Conservation (phyloP, 2,888 invertebrate species). For the Helicoverpa assulta region DNA sequence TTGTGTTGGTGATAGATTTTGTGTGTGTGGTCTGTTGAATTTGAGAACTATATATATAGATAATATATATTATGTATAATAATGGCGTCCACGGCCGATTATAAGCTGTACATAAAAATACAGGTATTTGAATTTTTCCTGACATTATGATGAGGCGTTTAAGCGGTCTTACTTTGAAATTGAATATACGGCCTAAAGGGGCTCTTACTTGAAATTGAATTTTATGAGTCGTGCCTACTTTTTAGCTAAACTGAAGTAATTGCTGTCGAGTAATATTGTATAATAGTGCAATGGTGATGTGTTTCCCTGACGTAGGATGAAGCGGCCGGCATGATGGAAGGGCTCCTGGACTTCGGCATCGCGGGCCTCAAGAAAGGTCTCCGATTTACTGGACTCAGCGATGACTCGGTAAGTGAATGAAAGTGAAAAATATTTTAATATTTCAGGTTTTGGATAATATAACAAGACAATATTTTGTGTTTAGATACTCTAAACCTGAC, state of each 20-base stretch:
- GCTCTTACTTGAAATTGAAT: neutral
- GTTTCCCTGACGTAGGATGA: conserved; percentile 85
- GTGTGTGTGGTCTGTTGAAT: neutral
- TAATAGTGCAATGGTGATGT: conserved; percentile 5
- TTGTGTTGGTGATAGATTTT: neutral
- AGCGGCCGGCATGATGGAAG: conserved; percentile 92
- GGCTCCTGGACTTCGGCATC: conserved; percentile 91
- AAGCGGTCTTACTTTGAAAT: too few relatives aligned
- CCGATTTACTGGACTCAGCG: conserved; percentile 91
- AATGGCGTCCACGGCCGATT: too few relatives aligned
- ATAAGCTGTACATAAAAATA: too few relatives aligned
- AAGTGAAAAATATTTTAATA: too few relatives aligned
- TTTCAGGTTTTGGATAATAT: too few relatives aligned
- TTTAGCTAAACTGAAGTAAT: neutral
- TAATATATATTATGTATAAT: too few relatives aligned
- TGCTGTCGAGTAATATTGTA: too few relatives aligned
- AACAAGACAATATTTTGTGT: too few relatives aligned
- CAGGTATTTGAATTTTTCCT: neutral
- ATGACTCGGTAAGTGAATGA: conserved; percentile 77
- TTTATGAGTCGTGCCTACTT: neutral
- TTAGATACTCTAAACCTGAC: too few relatives aligned
- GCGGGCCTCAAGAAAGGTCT: conserved; percentile 91
- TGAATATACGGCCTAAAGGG: too few relatives aligned
- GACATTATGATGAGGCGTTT: neutral
- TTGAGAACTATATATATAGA: neutral